Percentiles rank a stretch among this genome's conserved stretches.
Evolutionary conservation across 2,888 invertebrate genomes (phyloP).

Genomic region (Sphinx pinastri): DNA sequence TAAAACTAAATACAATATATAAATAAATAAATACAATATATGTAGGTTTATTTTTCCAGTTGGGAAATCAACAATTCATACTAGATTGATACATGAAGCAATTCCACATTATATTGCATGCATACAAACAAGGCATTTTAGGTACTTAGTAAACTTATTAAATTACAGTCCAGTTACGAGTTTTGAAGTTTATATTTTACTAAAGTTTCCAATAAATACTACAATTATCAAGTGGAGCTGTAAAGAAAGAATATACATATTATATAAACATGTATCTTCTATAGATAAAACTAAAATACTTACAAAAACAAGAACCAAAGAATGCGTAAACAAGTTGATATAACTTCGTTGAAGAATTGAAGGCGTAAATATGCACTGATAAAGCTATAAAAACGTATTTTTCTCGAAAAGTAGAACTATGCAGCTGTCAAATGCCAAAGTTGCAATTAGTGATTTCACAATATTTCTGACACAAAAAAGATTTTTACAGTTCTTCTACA

Average conservation of each 20-base stretch:
- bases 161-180: not conserved
- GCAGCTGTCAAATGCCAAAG: conserved; percentile 53
- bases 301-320: conserved; percentile 29
- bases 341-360: not conserved
- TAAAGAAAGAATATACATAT: conserved; percentile 39
- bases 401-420: conserved; percentile 36
- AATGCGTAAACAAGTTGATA: not conserved
- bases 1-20: too few relatives aligned
- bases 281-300: conserved; percentile 41
- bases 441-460: conserved; percentile 42
- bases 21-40: too few relatives aligned
- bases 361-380: conserved; percentile 16
- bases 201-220: not conserved
- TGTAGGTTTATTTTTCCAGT: too few relatives aligned
- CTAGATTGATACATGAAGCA: too few relatives aligned
- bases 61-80: too few relatives aligned
- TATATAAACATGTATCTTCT: conserved; percentile 61
- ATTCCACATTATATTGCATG: too few relatives aligned
- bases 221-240: not conserved
- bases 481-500: conserved; percentile 22
- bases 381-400: conserved; percentile 31
- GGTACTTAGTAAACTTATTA: too few relatives aligned
- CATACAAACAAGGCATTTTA: too few relatives aligned
- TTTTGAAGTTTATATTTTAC: not conserved
- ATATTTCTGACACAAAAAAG: conserved; percentile 31